Conservation (phyloP, 2,888 invertebrate species). For the Hyppa rectilinea region DNA sequence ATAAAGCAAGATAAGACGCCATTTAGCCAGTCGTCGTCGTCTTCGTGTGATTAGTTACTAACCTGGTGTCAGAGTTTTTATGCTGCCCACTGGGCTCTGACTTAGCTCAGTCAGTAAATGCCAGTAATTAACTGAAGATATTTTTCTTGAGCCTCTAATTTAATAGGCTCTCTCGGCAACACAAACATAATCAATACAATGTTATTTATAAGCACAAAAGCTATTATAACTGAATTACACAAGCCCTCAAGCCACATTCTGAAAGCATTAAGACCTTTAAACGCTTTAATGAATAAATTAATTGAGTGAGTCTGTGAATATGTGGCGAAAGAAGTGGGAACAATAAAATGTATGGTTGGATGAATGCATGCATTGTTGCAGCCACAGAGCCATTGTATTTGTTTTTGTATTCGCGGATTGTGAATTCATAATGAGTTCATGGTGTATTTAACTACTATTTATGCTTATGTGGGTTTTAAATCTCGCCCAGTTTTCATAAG, state of each 20-base stretch:
- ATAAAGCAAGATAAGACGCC: neutral
- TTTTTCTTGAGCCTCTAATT: neutral
- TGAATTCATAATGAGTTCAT: constrained; percentile 77
- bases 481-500: neutral
- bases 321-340: constrained; percentile 63
- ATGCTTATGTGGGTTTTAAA: constrained; percentile 7
- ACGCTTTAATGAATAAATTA: constrained; percentile 68
- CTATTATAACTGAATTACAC: constrained; percentile 35
- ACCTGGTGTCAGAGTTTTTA: too few relatives aligned
- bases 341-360: constrained; percentile 67
- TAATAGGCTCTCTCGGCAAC: constrained; percentile 1
- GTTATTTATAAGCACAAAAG: constrained; percentile 31
- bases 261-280: constrained; percentile 41
- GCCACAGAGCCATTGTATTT: constrained; percentile 75
- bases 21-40: neutral
- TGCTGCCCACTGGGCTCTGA: too few relatives aligned
- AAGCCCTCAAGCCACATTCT: constrained; percentile 38
- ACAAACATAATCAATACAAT: constrained; percentile 27
- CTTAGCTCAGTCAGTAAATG: too few relatives aligned
- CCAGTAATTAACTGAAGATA: constrained; percentile 13
- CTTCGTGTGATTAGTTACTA: too few relatives aligned
- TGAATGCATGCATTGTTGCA: constrained; percentile 81
- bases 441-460: constrained; percentile 21
- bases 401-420: constrained; percentile 65
- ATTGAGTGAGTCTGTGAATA: constrained; percentile 67